A percentile compares a stretch with the other conserved stretches of the same genome.
Conservation (phyloP, 2,888 invertebrate genomes). For the Drosophila falleni region DNA sequence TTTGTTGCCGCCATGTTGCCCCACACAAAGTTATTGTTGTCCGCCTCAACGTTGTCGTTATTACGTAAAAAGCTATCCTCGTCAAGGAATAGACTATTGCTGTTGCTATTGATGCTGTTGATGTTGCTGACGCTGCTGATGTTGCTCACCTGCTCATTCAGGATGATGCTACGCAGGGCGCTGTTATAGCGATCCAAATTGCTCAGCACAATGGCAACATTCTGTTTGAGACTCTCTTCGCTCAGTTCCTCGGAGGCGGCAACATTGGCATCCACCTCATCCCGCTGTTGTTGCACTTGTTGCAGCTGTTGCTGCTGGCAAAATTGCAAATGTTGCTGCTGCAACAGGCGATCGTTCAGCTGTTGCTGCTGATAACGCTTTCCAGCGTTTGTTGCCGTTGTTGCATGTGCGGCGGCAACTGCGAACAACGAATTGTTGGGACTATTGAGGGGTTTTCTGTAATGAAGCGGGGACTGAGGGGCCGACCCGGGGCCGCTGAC, state of each 20-base stretch:
- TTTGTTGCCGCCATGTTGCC: slow-evolving; percentile 71
- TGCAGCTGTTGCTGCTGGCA: slow-evolving; percentile 76
- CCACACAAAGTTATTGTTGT: slow-evolving; percentile 54
- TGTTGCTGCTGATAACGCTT: slow-evolving; percentile 82
- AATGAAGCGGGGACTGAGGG: slow-evolving; percentile 81
- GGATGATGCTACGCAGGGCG: slow-evolving; percentile 84
- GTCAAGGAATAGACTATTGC: slow-evolving; percentile 74
- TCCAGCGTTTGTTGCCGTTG: slow-evolving; percentile 44
- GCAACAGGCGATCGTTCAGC: slow-evolving; percentile 81
- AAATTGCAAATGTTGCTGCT: slow-evolving; percentile 83
- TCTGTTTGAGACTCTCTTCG: slow-evolving; percentile 85
- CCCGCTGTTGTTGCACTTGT: slow-evolving; percentile 13
- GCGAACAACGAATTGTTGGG: slow-evolving; percentile 82
- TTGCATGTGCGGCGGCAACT: slow-evolving; percentile 27
- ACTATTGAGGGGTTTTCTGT: slow-evolving; percentile 84
- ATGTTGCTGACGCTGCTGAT: slow-evolving; percentile 81
- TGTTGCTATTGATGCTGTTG: slow-evolving; percentile 64
- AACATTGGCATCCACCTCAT: slow-evolving; percentile 39
- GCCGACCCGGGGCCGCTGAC: slow-evolving; percentile 67
- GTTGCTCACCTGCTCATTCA: slow-evolving; percentile 85
- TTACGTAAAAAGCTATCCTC: slow-evolving; percentile 65
- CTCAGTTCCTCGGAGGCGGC: slow-evolving; percentile 82
- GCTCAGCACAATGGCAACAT: slow-evolving; percentile 85
- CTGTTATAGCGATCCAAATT: slow-evolving; percentile 85
- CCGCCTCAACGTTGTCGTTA: slow-evolving; percentile 29